Evolutionary conservation across 2,888 invertebrate genomes (phyloP).

Genomic region (Acronicta alni): DNA sequence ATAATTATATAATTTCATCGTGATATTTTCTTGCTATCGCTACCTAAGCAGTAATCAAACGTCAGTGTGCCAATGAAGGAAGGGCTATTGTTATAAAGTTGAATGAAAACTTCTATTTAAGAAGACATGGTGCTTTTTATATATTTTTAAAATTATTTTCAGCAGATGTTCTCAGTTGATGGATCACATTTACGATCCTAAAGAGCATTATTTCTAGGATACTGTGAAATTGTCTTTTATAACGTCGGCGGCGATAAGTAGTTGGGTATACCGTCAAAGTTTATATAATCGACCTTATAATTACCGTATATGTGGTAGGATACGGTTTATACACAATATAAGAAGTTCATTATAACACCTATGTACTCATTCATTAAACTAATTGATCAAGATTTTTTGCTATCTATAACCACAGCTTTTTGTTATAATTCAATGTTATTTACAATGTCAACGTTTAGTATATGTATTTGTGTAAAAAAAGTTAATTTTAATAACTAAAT

Average conservation of each 20-base stretch:
- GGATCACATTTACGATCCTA: slow-evolving; percentile 76
- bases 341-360: slow-evolving; percentile 6
- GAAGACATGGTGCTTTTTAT: slow-evolving; percentile 81
- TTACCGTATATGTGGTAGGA: slow-evolving; percentile 15
- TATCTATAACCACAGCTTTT: slow-evolving; percentile 2
- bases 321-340: slow-evolving; percentile 12
- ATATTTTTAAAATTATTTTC: slow-evolving; percentile 85
- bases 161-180: slow-evolving; percentile 86
- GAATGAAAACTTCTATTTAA: slow-evolving; percentile 89
- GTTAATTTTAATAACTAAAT: slow-evolving; percentile 44
- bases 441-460: slow-evolving; percentile 23
- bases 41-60: slow-evolving; percentile 84
- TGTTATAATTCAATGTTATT: slow-evolving; percentile 7
- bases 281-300: slow-evolving; percentile 34
- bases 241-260: slow-evolving; percentile 8
- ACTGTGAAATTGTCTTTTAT: slow-evolving; percentile 83
- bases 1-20: too few species aligned
- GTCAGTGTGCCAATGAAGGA: slow-evolving; percentile 88
- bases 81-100: slow-evolving; percentile 86
- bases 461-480: slow-evolving; percentile 19
- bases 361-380: slow-evolving; percentile 11
- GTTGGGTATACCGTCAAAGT: slow-evolving; percentile 19
- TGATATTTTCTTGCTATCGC: slow-evolving; percentile 65
- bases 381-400: slow-evolving; percentile 1
- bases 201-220: slow-evolving; percentile 73